These are phyloP conservation scores for Leucophenga varia DNA, from an alignment of 1,140 invertebrate species.

Conservation along the genomic window DNA sequence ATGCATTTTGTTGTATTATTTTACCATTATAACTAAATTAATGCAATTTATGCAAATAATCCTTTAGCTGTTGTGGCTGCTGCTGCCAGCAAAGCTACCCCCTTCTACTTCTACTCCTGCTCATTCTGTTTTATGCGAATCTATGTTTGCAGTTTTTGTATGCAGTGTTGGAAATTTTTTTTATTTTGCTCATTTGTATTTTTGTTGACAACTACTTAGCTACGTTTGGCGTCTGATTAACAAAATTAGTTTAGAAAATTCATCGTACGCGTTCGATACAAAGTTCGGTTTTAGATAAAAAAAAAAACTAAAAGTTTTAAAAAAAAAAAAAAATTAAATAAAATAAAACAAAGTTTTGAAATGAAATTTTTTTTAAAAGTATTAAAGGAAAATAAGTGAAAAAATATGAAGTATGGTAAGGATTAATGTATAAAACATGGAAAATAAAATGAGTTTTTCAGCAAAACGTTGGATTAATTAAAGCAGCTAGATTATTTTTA, in stretches of 20 bases:
- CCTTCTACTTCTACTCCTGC: neutral
- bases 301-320: slow-evolving; percentile 3
- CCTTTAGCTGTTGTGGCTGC: slow-evolving; percentile 37
- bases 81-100: slow-evolving; percentile 14
- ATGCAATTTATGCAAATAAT: slow-evolving; percentile 16
- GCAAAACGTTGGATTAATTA: too few relatives aligned
- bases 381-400: too few relatives aligned
- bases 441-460: too few relatives aligned
- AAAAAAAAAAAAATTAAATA: slow-evolving; percentile 10
- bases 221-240: slow-evolving; percentile 41
- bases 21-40: too few relatives aligned
- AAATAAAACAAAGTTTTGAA: slow-evolving; percentile 1
- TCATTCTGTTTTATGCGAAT: slow-evolving; percentile 9
- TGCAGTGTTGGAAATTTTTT: slow-evolving; percentile 15
- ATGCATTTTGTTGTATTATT: too few relatives aligned
- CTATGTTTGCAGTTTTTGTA: slow-evolving; percentile 33
- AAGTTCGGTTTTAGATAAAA: slow-evolving; percentile 35
- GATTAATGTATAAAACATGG: too few relatives aligned
- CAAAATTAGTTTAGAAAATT: slow-evolving; percentile 54
- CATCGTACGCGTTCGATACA: slow-evolving; percentile 50
- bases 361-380: slow-evolving; percentile 5
- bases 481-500: too few relatives aligned
- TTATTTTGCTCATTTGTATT: slow-evolving; percentile 27
- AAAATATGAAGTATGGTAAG: too few relatives aligned
- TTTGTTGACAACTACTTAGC: slow-evolving; percentile 42